Conservation (phyloP, 2,113 vertebrate genomes). For the Coptodon bakossiorum region DNA sequence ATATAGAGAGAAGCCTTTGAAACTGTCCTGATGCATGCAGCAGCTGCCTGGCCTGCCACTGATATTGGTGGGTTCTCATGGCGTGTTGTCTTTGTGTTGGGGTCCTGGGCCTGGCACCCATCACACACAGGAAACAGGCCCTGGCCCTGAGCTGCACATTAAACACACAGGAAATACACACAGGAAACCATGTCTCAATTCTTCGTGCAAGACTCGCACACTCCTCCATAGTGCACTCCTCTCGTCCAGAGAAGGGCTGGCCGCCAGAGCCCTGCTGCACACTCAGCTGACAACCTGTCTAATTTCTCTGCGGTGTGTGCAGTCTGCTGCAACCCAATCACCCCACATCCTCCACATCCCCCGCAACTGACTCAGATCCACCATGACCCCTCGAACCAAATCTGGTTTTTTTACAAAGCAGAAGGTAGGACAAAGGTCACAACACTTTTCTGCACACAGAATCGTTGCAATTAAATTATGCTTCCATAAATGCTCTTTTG, state of each 20-base stretch:
- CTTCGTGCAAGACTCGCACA: conserved; percentile 9
- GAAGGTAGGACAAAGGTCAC: background rate
- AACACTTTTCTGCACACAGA: background rate
- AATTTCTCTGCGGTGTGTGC: conserved; percentile 23
- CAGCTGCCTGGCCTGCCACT: conserved; percentile 33
- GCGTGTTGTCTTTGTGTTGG: conserved; percentile 30
- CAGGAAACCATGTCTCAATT: conserved; percentile 59
- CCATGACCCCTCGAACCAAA: background rate
- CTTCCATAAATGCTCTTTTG: background rate
- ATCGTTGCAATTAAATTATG: background rate
- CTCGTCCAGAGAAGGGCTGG: conserved; percentile 17
- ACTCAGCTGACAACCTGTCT: conserved; percentile 50
- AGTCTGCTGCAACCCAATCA: background rate
- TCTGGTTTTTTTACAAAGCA: background rate
- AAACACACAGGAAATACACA: conserved; percentile 67
- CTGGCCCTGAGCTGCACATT: conserved; percentile 59
- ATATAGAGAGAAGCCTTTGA: conserved; percentile 18
- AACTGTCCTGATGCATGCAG: conserved; percentile 33
- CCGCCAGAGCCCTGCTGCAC: conserved; percentile 8
- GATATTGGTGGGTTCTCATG: background rate
- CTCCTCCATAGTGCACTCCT: conserved; percentile 43
- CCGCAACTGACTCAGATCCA: background rate
- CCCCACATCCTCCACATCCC: background rate
- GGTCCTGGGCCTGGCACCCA: conserved; percentile 63
- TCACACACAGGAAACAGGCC: conserved; percentile 72